phyloP scores from a whole-genome alignment of 2,113 vertebrate species.

The Gorsachius goisagi region DNA sequence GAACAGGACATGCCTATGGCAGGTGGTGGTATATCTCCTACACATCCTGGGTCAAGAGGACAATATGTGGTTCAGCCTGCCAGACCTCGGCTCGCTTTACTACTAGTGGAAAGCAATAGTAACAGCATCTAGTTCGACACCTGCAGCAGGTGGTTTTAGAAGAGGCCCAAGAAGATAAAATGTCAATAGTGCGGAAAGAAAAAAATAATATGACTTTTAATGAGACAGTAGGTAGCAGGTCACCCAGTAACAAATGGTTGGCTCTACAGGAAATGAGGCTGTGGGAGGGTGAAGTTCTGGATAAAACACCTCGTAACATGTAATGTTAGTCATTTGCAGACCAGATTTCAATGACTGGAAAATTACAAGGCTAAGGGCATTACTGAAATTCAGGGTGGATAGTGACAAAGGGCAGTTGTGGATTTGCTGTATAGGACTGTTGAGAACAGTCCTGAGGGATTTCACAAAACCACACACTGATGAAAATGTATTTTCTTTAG shows the following conservation, averaged over 20 bases:
- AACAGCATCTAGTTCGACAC: background rate
- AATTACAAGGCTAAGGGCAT: slow-evolving; percentile 33
- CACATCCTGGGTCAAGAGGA: slow-evolving; percentile 56
- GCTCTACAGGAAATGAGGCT: slow-evolving; percentile 24
- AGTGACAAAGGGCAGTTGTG: background rate
- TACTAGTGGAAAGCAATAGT: background rate
- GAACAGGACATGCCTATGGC: slow-evolving; percentile 23
- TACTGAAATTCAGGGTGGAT: background rate
- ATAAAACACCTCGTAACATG: background rate
- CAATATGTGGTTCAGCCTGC: slow-evolving; percentile 37
- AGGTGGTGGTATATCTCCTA: slow-evolving; percentile 42
- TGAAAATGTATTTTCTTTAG: slow-evolving; percentile 41
- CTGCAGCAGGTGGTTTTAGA: slow-evolving; percentile 13
- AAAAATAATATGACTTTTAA: background rate
- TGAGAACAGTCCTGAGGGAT: background rate
- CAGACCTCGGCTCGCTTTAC: background rate
- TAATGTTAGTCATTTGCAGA: slow-evolving; percentile 12
- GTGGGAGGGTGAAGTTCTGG: slow-evolving; percentile 10
- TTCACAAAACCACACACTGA: background rate
- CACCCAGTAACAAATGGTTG: background rate
- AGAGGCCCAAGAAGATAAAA: background rate
- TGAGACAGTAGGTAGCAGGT: slow-evolving; percentile 11
- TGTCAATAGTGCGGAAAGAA: background rate
- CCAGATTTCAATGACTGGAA: slow-evolving; percentile 46
- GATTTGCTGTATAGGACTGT: background rate